Evolutionary conservation across 2,113 vertebrate species (phyloP), one percentile per base, ranked within the genome.

Genomic region (Ptyas mucosa): DNA sequence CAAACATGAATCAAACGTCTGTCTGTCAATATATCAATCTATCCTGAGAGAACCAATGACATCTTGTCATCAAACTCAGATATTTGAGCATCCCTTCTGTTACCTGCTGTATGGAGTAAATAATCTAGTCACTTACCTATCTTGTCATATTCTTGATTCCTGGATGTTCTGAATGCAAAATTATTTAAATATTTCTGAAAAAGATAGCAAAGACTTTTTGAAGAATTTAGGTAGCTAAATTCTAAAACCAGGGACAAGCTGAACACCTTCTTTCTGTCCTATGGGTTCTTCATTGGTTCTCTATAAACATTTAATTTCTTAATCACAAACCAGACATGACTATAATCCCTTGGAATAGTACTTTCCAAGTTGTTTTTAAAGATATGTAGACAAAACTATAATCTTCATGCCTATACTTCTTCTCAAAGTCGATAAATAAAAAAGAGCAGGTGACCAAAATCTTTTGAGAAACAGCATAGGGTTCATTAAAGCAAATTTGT

Each of bases 401-500:
- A 43, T 81, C 18, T 91, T 85, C 7, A 6, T 3, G 91, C 88
- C 58, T 69, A 58, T 89, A 0, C 3, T 85, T 94, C 14, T 12
- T 52, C 90, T 52, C 69, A 8, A 20, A 14, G 89, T 88, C 1
- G 39, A n/a, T 90, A 90, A 87, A 93, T 24, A 86, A 92, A 85
- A 81, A 85, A 26, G 23, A 52, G 52, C 91, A 1, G 8, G 58
- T 8, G 95, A 64, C 53, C 89, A 85, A 93, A 93, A 90, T 88
- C n/a, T 91, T 92, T 93, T 21, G 57, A 94, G 92, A 85, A 89
- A 43, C 39, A 34, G 26, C 24, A 69, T 18, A 21, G 21, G 93
- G 89, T 7, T 90, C 88, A 91, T 29, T 57, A 81, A 88, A 93
- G 58, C 39, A 91, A 88, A 90, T 87, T 95, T 94, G 64, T 94